Evolutionary conservation across 2,797 vertebrate species (phyloP), one percentile per base, ranked within the genome.

Genomic region (Halcyon smyrnensis): DNA sequence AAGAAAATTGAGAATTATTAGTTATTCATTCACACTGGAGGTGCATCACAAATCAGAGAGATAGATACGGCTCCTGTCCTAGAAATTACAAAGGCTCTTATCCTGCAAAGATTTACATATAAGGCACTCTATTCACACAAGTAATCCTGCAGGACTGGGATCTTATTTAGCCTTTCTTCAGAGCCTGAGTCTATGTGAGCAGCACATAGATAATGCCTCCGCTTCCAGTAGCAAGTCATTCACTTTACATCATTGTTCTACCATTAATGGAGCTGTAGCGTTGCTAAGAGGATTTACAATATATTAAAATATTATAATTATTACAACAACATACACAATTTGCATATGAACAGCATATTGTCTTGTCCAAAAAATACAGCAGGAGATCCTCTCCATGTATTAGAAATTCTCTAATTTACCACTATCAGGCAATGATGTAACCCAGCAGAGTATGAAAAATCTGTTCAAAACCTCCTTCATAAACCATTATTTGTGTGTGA

Each of bases 111-210:
- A 95, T 69, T 78, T 54, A 91, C 39, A 39, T 62, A 82, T 64
- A 81, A 62, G 59, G 32, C 68, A 71, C 23, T 80, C 67, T 83
- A 77, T 80, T 87, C 71, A 91, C 0, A 0, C 28, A 74, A 63
- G 18, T 71, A 90, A 88, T 81, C 93, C 79, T 62, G 73, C 27
- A 90, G 50, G 57, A 78, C 59, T 74, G 46, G 15, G 54, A 88
- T 50, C 46, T 93, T 77, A 74, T 45, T 93, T 81, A 94, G 80
- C 28, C 57, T 87, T 81, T 60, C 57, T 80, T 95, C 70, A 86
- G 65, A 91, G 89, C 93, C 8, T 43, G 45, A 91, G 60, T 65
- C 34, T 60, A 6, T 37, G 53, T 1, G 3, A 95, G 62, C 10
- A 73, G 46, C 39, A 79, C 16, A 53, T 1, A 30, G 62, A 78